These are phyloP conservation scores for Oreocharis arfaki DNA, from an alignment of 2,113 vertebrate genomes.

Conservation along the genomic window DNA sequence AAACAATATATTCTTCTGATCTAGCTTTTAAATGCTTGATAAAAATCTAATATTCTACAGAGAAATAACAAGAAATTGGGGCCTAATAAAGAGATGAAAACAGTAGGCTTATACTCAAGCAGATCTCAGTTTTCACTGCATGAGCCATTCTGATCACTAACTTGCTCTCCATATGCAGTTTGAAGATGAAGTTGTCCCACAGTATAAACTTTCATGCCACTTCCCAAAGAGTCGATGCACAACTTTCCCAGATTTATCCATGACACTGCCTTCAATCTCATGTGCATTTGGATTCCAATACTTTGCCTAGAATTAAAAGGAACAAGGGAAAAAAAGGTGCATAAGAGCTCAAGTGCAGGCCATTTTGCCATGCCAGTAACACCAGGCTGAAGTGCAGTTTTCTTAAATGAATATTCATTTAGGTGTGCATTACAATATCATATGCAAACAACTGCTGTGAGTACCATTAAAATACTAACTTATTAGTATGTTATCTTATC, in stretches of 20 bases:
- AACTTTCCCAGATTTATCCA: conserved; percentile 83
- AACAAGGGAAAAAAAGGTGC: not conserved
- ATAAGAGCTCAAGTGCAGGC: not conserved
- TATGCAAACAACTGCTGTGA: not conserved
- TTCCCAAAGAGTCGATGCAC: conserved; percentile 90
- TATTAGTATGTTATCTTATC: not conserved
- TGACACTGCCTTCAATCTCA: conserved; percentile 88
- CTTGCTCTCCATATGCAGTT: conserved; percentile 94
- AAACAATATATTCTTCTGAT: not conserved
- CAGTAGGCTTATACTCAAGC: not conserved
- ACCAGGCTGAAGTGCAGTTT: not conserved
- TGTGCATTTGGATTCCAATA: conserved; percentile 93
- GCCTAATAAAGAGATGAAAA: not conserved
- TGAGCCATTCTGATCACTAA: conserved; percentile 62
- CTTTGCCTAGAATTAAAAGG: conserved; percentile 78
- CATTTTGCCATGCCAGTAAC: not conserved
- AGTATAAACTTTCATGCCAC: conserved; percentile 93
- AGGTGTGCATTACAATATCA: not conserved
- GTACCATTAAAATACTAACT: not conserved
- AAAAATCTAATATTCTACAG: not conserved
- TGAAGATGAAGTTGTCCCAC: conserved; percentile 82
- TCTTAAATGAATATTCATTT: not conserved
- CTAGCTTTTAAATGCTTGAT: not conserved
- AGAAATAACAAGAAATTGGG: not conserved
- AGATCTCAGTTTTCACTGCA: not conserved